Evolutionary conservation across 2,797 vertebrate genomes (phyloP), one percentile per base, ranked within the genome.

Genomic region (Gephyroberyx darwinii): DNA sequence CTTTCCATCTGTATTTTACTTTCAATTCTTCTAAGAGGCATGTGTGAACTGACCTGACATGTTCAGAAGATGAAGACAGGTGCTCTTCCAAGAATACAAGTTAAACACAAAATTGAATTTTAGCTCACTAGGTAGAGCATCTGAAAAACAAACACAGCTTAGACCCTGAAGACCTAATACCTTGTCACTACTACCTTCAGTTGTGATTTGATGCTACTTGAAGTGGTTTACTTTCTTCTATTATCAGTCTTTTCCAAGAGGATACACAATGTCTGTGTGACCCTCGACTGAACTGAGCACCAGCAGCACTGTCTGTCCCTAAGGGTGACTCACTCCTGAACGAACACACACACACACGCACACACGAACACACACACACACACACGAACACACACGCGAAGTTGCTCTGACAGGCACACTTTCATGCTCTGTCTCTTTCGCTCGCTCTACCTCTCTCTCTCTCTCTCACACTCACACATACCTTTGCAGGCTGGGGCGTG

Each of bases 401-500:
- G 26, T n/a, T 22, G 75, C 20, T 51, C 0, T 22, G 10, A 68
- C 4, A 41, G 14, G 60, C 31, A 70, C 0, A n/a, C 41, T 59
- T 50, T 50, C 26, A 62, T 60, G 20, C 55, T 45, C 30, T 1
- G 5, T 48, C 62, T 55, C 53, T 66, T 33, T 56, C 16, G 22
- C 62, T 33, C 5, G 1, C 12, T 13, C 6, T 68, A 51, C 47
- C 33, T 35, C 10, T 51, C 33, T 35, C 10, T 17, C 14, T 47
- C 33, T 31, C 5, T 53, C 3, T 2, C 2, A 12, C 22, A 22
- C 51, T 14, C 51, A 22, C 51, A 81, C 84, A 59, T 74, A 99
- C 98, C 98, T 99, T 99, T 93, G 96, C 95, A 93, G 98, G 96
- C 93, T 98, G 98, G 88, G 98, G 97, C 68, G 97, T 98, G 93